These are phyloP conservation scores for Euphydryas editha DNA, from an alignment of 2,888 invertebrate species.

Conservation along the genomic window DNA sequence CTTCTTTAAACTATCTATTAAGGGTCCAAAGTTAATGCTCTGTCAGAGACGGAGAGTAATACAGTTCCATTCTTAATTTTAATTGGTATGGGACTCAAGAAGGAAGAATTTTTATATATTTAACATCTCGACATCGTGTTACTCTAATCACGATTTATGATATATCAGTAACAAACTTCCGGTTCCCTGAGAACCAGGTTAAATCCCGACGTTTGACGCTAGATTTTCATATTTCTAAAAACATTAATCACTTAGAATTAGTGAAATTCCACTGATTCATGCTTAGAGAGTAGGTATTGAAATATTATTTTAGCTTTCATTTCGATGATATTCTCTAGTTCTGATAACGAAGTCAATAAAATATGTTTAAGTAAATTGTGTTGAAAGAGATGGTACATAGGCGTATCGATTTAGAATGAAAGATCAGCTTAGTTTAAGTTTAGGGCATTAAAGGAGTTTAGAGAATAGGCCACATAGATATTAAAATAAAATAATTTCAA, in stretches of 20 bases:
- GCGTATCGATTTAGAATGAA: background rate
- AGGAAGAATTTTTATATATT: background rate
- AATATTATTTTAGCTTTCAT: background rate
- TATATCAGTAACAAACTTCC: conserved; percentile 10
- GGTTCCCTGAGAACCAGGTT: conserved; percentile 8
- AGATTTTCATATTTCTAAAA: too few species aligned
- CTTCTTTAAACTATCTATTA: too few species aligned
- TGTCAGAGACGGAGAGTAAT: too few species aligned
- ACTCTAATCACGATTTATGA: background rate
- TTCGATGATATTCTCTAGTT: background rate
- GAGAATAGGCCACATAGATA: background rate
- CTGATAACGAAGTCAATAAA: background rate
- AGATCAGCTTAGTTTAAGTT: background rate
- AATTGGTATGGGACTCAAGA: background rate
- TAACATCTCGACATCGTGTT: background rate
- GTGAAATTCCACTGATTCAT: too few species aligned
- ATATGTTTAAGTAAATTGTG: background rate
- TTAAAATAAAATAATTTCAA: too few species aligned
- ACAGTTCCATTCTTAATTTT: background rate
- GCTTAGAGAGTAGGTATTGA: background rate
- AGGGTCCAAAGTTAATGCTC: too few species aligned
- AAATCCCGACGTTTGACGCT: too few species aligned
- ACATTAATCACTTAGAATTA: too few species aligned
- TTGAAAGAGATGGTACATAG: conserved; percentile 10
- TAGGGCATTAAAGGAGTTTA: background rate